A percentile compares a stretch with the other conserved stretches of the same genome.
phyloP scores from a whole-genome alignment of 2,113 vertebrate genomes.

The Proteles cristata region DNA sequence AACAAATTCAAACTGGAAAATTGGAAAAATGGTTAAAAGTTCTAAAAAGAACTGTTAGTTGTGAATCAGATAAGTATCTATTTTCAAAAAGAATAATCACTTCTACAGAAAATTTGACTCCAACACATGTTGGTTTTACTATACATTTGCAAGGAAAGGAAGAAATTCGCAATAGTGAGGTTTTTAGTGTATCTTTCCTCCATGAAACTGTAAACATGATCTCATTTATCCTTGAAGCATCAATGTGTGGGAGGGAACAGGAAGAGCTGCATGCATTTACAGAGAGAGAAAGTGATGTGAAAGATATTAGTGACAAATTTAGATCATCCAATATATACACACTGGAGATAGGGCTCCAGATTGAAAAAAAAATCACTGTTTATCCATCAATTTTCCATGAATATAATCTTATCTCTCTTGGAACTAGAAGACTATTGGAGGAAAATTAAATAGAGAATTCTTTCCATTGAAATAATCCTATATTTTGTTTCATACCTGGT shows the following conservation, averaged over 20 bases:
- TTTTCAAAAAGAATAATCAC: constrained; percentile 6
- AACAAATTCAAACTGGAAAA: constrained; percentile 13
- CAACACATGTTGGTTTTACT: neutral
- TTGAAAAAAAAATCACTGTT: neutral
- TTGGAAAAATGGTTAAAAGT: neutral
- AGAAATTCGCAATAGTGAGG: neutral
- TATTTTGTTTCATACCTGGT: constrained; percentile 39
- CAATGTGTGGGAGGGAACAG: neutral
- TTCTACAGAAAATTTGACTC: neutral
- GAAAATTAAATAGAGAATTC: constrained; percentile 25
- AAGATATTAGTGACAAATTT: constrained; percentile 22
- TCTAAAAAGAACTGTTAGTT: neutral
- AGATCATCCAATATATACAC: neutral
- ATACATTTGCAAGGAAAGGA: constrained; percentile 29
- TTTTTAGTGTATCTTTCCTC: constrained; percentile 26
- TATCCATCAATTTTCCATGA: neutral
- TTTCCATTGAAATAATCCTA: constrained; percentile 34
- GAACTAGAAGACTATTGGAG: neutral
- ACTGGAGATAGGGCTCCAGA: neutral
- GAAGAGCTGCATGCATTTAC: neutral
- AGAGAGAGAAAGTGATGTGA: constrained; percentile 33
- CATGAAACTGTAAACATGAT: neutral
- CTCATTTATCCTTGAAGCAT: neutral
- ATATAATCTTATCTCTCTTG: neutral
- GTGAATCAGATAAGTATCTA: constrained; percentile 11